These are phyloP conservation scores for Etheostoma perlongum DNA, from an alignment of 2,797 vertebrate genomes.

Conservation along the genomic window DNA sequence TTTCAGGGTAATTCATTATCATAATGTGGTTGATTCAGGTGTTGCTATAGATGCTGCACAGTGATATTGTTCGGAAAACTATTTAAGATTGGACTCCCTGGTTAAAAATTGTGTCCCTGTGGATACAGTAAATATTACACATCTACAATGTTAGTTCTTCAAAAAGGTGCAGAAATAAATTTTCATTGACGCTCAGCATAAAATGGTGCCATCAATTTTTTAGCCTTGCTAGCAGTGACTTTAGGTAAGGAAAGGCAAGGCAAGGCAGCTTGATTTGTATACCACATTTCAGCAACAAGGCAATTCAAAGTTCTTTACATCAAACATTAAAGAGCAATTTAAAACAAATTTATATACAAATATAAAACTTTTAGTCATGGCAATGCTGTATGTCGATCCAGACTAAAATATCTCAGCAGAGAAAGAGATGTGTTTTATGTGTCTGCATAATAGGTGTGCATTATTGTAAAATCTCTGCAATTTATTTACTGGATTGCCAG, in stretches of 20 bases:
- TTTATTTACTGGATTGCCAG: background rate
- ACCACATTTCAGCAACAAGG: no score
- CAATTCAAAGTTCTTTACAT: no score
- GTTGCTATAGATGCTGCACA: constrained; percentile 29
- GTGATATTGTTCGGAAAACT: constrained; percentile 41
- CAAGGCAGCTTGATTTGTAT: no score
- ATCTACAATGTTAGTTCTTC: constrained; percentile 21
- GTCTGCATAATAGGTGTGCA: background rate
- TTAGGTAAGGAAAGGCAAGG: background rate
- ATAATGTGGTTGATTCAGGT: constrained; percentile 57
- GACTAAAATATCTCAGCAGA: constrained; percentile 5
- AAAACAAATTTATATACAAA: no score
- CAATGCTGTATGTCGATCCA: background rate
- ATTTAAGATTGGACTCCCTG: constrained; percentile 8
- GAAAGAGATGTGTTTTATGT: background rate
- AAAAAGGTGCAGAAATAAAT: background rate
- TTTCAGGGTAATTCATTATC: constrained; percentile 35
- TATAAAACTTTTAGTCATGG: background rate
- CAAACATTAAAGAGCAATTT: no score
- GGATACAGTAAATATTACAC: constrained; percentile 24
- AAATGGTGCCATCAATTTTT: background rate
- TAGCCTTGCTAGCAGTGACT: background rate
- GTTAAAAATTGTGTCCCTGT: constrained; percentile 33
- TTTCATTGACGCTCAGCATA: background rate
- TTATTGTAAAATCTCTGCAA: background rate